Evolutionary conservation across 2,113 vertebrate genomes (phyloP).

Genomic region (Sapayoa aenigma): DNA sequence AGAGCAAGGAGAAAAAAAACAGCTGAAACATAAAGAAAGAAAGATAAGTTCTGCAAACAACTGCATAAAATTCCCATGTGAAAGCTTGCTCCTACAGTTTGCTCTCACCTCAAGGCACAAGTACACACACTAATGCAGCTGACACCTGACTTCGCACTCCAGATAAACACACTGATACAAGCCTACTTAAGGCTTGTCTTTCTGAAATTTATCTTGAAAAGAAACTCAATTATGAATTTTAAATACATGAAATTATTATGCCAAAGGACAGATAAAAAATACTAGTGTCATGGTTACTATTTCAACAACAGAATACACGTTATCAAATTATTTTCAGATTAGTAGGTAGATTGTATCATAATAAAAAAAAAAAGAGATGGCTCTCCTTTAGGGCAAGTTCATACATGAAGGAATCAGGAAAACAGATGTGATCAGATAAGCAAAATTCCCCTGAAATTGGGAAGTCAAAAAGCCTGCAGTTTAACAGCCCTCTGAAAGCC

Average conservation of each 20-base stretch:
- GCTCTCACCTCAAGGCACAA: not conserved
- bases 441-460: not conserved
- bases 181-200: not conserved
- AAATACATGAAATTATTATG: not conserved
- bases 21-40: not conserved
- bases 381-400: not conserved
- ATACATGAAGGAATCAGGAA: not conserved
- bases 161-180: not conserved
- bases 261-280: not conserved
- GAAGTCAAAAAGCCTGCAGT: not conserved
- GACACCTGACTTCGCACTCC: accelerated
- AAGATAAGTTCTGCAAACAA: not conserved
- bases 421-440: not conserved
- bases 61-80: too few relatives aligned
- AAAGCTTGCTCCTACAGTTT: not conserved
- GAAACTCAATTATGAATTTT: not conserved
- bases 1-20: not conserved
- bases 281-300: not conserved
- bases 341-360: not conserved
- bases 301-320: not conserved
- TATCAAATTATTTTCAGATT: not conserved
- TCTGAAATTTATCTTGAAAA: not conserved
- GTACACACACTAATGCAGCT: not conserved
- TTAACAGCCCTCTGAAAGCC: not conserved
- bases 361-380: not conserved